Conservation (phyloP, 2,797 vertebrate genomes). For the Molossus molossus region DNA sequence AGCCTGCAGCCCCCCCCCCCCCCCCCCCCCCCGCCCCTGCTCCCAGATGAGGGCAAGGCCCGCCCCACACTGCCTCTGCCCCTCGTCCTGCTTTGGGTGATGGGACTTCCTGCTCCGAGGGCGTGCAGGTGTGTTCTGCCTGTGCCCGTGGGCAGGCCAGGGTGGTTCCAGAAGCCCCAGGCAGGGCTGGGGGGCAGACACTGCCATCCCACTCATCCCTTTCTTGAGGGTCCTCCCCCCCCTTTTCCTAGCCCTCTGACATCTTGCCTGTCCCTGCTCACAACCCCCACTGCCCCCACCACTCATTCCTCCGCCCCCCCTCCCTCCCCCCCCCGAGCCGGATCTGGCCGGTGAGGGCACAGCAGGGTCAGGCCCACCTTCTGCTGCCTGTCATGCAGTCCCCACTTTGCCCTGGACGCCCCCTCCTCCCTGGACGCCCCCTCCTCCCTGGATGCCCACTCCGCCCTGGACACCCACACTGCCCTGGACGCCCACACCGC, state of each 20-base stretch:
- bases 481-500: not conserved
- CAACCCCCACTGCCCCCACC: accelerated
- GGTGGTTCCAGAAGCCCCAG: not conserved
- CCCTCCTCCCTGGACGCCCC: too few relatives aligned
- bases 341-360: not conserved
- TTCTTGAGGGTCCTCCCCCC: not conserved
- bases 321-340: not conserved
- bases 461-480: too few relatives aligned
- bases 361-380: too few relatives aligned
- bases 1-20: accelerated
- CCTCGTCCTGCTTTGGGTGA: accelerated
- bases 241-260: accelerated
- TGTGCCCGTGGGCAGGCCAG: too few relatives aligned
- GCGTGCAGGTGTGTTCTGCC: accelerated
- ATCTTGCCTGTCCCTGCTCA: not conserved
- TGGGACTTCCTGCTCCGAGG: not conserved
- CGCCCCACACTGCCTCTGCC: accelerated
- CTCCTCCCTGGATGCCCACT: not conserved
- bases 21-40: too few relatives aligned
- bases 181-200: not conserved
- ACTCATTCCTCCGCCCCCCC: too few relatives aligned
- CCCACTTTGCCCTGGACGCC: too few relatives aligned
- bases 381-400: not conserved
- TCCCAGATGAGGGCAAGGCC: not conserved
- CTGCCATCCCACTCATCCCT: not conserved